Conservation (phyloP, 2,113 vertebrate species). For the Chlorocebus sabaeus region DNA sequence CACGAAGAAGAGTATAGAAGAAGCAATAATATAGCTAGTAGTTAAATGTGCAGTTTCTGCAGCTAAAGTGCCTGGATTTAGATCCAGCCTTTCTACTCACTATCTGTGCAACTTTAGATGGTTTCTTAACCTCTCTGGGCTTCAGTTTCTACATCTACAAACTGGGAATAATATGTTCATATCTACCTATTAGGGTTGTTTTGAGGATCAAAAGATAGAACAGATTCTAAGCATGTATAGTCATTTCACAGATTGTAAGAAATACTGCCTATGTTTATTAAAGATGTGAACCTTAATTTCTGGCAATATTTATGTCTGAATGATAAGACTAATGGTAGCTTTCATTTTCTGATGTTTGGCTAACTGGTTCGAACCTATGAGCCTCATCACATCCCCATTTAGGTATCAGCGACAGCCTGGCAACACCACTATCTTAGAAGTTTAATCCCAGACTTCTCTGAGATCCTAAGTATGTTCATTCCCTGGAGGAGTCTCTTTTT, state of each 20-base stretch:
- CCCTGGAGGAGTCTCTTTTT: background rate
- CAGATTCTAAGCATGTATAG: background rate
- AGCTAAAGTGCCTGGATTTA: background rate
- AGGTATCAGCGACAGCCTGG: background rate
- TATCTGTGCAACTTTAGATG: background rate
- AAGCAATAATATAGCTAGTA: background rate
- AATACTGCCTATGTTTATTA: background rate
- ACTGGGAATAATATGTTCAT: background rate
- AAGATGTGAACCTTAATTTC: background rate
- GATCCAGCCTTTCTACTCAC: background rate
- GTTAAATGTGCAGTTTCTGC: rapidly evolving
- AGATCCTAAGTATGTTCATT: background rate
- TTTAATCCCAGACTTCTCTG: background rate
- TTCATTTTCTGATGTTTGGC: background rate
- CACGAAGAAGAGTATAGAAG: rapidly evolving
- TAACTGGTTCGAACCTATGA: background rate
- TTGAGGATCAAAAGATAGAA: background rate
- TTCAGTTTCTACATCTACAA: background rate
- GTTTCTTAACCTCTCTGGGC: background rate
- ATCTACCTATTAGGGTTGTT: background rate
- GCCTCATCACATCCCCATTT: background rate
- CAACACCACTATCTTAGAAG: background rate
- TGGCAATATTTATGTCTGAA: background rate
- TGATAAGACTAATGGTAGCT: background rate
- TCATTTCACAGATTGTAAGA: background rate